phyloP scores from a whole-genome alignment of 2,888 invertebrate genomes.

The Protodeltote pygarga region DNA sequence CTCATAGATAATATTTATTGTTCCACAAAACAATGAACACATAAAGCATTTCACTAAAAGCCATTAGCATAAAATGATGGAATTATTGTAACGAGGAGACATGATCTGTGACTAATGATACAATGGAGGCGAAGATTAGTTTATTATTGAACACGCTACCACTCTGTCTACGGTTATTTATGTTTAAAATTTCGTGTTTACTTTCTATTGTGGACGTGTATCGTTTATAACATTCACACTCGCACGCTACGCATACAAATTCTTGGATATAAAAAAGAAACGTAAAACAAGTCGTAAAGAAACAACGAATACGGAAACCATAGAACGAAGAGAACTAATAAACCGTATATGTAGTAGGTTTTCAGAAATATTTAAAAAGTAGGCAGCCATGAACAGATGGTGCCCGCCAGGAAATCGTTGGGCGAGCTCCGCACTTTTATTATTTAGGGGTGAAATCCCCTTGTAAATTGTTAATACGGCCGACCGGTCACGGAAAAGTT shows the following conservation, averaged over 20 bases:
- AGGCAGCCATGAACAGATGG: conserved; percentile 57
- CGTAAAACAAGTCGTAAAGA: conserved; percentile 32
- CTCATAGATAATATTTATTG: conserved; percentile 69
- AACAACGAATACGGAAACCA: conserved; percentile 35
- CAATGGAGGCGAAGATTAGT: conserved; percentile 41
- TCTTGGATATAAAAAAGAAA: conserved; percentile 27
- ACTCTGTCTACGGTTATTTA: conserved; percentile 41
- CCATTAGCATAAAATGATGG: conserved; percentile 74
- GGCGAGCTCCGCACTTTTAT: conserved; percentile 69
- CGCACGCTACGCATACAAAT: conserved; percentile 38
- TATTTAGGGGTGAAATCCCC: conserved; percentile 78
- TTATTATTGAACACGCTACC: conserved; percentile 35
- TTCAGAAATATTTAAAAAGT: conserved; percentile 67
- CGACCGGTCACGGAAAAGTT: conserved; percentile 77
- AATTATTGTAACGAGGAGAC: conserved; percentile 55
- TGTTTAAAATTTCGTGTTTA: conserved; percentile 35
- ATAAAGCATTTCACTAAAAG: conserved; percentile 81
- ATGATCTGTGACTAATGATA: conserved; percentile 56
- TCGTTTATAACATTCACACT: conserved; percentile 39
- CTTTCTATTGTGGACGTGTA: conserved; percentile 40
- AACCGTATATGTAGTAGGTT: conserved; percentile 59
- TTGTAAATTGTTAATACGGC: conserved; percentile 71
- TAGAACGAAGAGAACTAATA: conserved; percentile 31
- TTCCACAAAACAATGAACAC: conserved; percentile 78
- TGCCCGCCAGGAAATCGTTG: conserved; percentile 68